Percentiles rank a stretch among this genome's conserved stretches.
Evolutionary conservation across 2,888 invertebrate species (phyloP).

Genomic region (Ochlodes sylvanus): DNA sequence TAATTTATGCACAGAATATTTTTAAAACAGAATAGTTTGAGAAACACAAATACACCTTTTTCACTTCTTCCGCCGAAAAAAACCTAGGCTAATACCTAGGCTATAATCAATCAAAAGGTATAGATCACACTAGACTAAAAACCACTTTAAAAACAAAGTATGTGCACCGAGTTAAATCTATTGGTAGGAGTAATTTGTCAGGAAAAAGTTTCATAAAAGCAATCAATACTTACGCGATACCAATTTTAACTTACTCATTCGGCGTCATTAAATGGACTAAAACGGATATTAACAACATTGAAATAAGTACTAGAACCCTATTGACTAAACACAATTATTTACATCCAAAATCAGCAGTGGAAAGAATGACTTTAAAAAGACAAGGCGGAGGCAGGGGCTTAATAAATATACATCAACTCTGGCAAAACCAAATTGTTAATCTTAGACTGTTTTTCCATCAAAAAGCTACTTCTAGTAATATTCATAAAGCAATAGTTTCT

Average conservation of each 20-base stretch:
- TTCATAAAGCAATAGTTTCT: too few species aligned
- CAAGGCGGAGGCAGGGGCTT: slow-evolving; percentile 6
- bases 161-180: neutral
- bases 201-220: slow-evolving; percentile 8
- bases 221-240: neutral
- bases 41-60: too few species aligned
- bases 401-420: neutral
- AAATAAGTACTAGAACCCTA: neutral
- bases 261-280: slow-evolving; percentile 5
- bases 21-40: too few species aligned
- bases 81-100: too few species aligned
- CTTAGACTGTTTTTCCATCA: too few species aligned
- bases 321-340: slow-evolving; percentile 10
- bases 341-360: slow-evolving; percentile 14
- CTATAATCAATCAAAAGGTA: neutral
- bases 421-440: slow-evolving; percentile 5
- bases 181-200: neutral
- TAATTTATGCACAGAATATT: too few species aligned
- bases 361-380: slow-evolving; percentile 7
- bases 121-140: slow-evolving; percentile 9
- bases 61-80: too few species aligned
- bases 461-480: too few species aligned
- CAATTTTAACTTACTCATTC: slow-evolving; percentile 1
- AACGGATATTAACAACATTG: neutral
- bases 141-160: neutral